Evolutionary conservation across 2,797 vertebrate genomes (phyloP).

Genomic region (Lophius americanus): DNA sequence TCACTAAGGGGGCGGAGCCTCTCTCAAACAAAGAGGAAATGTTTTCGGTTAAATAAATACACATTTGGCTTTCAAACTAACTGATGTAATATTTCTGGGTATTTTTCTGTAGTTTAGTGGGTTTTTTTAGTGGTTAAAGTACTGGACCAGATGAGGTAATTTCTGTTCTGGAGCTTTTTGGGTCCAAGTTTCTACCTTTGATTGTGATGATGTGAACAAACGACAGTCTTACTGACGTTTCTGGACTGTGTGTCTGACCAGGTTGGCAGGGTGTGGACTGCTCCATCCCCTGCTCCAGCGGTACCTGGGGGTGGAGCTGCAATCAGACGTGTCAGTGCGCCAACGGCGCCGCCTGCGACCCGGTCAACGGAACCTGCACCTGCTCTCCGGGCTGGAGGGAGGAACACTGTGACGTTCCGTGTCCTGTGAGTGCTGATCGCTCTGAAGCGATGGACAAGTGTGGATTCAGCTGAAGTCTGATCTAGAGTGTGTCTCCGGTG

Average conservation of each 20-base stretch:
- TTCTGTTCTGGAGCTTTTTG: too few relatives aligned
- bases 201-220: too few relatives aligned
- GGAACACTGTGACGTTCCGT: slow-evolving; percentile 85
- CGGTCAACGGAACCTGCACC: slow-evolving; percentile 87
- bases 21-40: background rate
- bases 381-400: slow-evolving; percentile 92
- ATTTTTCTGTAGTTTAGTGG: too few relatives aligned
- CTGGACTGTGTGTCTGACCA: slow-evolving; percentile 49
- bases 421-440: slow-evolving; percentile 84
- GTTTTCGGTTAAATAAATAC: too few relatives aligned
- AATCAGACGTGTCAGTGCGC: slow-evolving; percentile 89
- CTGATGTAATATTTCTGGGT: too few relatives aligned
- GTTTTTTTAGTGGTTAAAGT: too few relatives aligned
- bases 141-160: too few relatives aligned
- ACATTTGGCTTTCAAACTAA: too few relatives aligned
- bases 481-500: background rate
- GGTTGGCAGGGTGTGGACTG: slow-evolving; percentile 96
- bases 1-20: too few relatives aligned
- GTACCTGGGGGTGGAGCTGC: slow-evolving; percentile 90
- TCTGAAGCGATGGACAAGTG: too few relatives aligned
- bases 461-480: background rate
- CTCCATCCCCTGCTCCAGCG: slow-evolving; percentile 89
- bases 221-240: background rate
- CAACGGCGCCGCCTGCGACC: slow-evolving; percentile 90
- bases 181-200: too few relatives aligned